Conservation (phyloP, 2,888 invertebrate genomes). For the Andricus curvator region DNA sequence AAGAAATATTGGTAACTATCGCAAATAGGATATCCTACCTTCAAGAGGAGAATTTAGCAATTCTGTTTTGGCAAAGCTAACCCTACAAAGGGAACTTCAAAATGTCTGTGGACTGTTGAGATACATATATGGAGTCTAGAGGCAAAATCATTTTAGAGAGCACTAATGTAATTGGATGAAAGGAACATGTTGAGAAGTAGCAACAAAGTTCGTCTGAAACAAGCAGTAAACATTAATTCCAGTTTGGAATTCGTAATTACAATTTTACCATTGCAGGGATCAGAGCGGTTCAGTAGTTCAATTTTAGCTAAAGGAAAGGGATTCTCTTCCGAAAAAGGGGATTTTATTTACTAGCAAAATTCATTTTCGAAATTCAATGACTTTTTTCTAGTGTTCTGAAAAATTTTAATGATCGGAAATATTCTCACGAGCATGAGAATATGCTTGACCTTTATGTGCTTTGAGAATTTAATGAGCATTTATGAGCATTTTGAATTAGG, state of each 20-base stretch:
- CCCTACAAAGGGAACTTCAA: background rate
- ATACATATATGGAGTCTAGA: constrained; percentile 5
- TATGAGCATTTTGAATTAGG: no score
- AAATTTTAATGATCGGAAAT: no score
- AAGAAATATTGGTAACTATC: constrained; percentile 15
- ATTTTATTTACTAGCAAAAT: no score
- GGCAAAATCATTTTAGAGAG: background rate
- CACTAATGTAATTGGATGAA: background rate
- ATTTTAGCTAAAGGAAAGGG: no score
- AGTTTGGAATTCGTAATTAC: background rate
- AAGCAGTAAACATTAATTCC: background rate
- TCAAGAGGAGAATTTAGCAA: background rate
- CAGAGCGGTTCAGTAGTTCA: no score
- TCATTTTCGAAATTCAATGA: no score
- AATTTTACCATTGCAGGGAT: no score
- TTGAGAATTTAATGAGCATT: no score
- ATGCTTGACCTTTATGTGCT: no score
- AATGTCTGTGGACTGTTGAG: background rate
- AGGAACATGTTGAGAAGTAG: background rate
- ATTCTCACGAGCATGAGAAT: no score
- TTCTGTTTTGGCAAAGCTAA: background rate
- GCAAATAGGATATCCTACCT: background rate
- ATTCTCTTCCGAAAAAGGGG: no score
- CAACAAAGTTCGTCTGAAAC: background rate
- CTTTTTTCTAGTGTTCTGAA: no score